Conservation (phyloP, 2,797 vertebrate genomes). For the Sebastes alutus region DNA sequence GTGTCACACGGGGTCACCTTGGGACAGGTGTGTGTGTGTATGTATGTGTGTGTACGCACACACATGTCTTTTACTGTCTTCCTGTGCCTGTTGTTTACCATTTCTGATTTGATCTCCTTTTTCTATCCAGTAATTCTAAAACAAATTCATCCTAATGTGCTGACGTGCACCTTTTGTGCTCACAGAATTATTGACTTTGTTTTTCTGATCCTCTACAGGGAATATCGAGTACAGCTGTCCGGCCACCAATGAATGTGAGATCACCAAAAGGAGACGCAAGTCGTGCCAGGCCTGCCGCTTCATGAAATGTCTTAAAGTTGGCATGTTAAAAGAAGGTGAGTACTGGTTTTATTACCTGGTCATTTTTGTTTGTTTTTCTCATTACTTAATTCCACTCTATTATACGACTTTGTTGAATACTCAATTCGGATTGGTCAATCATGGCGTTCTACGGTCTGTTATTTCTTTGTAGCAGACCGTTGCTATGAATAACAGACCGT, state of each 20-base stretch:
- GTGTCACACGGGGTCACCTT: constrained; percentile 73
- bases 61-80: background rate
- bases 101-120: constrained; percentile 5
- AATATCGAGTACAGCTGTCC: constrained; percentile 99
- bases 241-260: constrained; percentile 98
- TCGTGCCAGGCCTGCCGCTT: constrained; percentile 99
- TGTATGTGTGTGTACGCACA: too few species aligned
- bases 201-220: constrained; percentile 79
- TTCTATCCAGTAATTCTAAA: background rate
- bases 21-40: constrained; percentile 57
- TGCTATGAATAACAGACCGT: too few species aligned
- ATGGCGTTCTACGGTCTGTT: too few species aligned
- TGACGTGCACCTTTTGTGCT: background rate
- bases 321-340: constrained; percentile 99
- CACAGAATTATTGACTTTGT: constrained; percentile 14
- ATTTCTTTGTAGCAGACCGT: too few species aligned
- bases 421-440: too few species aligned
- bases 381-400: background rate
- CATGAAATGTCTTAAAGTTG: constrained; percentile 99
- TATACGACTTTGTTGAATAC: fast-evolving
- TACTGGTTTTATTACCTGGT: background rate
- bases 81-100: constrained; percentile 4
- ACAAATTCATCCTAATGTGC: background rate
- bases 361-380: background rate
- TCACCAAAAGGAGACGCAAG: constrained; percentile 98